Evolutionary conservation across 2,888 invertebrate species (phyloP).

Genomic region (Eristalinus sepulchralis): DNA sequence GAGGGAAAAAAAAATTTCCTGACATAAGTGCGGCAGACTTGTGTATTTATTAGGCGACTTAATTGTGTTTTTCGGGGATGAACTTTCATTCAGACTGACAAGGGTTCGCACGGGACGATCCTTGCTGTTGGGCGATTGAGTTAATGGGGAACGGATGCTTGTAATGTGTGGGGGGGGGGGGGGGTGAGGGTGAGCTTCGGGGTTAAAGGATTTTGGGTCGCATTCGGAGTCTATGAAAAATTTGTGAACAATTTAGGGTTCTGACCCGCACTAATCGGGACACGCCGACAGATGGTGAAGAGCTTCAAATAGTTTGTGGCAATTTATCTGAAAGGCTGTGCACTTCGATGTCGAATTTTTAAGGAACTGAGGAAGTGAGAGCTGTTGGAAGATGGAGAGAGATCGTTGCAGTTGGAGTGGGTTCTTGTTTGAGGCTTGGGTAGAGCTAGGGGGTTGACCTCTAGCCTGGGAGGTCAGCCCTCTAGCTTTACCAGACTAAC

Average conservation of each 20-base stretch:
- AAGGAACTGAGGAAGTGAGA: too few relatives aligned
- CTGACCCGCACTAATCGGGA: neutral
- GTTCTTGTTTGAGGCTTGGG: too few relatives aligned
- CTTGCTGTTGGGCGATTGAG: neutral
- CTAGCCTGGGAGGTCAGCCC: too few relatives aligned
- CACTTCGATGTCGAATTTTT: too few relatives aligned
- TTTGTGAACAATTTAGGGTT: neutral
- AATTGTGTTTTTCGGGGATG: neutral
- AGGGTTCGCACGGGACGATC: neutral
- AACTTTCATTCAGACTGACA: neutral
- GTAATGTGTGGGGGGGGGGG: neutral
- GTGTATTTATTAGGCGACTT: constrained; percentile 15
- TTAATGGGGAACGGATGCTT: neutral
- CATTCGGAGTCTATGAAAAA: neutral
- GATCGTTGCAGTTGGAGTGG: too few relatives aligned
- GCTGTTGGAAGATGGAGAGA: too few relatives aligned
- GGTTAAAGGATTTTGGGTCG: neutral
- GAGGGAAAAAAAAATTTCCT: constrained; percentile 18
- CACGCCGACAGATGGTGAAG: neutral
- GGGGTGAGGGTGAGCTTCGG: neutral
- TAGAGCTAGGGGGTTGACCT: too few relatives aligned
- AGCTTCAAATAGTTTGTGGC: neutral
- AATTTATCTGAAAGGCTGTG: neutral
- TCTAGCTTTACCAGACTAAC: too few relatives aligned
- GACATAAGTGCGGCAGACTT: constrained; percentile 36